Evolutionary conservation across 2,797 vertebrate species (phyloP).

Genomic region (Nyctibius grandis): DNA sequence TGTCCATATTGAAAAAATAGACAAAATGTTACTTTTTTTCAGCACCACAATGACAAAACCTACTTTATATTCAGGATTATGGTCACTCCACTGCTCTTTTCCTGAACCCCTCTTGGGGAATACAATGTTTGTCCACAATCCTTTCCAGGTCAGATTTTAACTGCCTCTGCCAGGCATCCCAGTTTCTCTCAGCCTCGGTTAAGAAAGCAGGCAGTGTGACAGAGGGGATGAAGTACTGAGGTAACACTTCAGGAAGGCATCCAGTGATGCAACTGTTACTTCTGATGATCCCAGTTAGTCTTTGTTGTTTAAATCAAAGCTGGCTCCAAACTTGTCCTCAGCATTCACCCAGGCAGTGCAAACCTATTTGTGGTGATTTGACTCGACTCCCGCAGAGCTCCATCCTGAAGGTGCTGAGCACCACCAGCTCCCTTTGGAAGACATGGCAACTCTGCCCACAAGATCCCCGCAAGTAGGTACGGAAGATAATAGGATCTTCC

Average conservation of each 20-base stretch:
- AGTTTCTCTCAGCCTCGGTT: background rate
- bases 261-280: background rate
- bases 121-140: background rate
- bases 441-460: background rate
- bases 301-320: conserved; percentile 20
- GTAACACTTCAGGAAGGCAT: background rate
- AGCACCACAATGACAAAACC: background rate
- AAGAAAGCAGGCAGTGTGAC: background rate
- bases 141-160: conserved; percentile 6
- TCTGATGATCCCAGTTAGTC: background rate
- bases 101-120: background rate
- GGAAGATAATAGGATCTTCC: background rate
- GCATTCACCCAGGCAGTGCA: background rate
- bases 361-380: background rate
- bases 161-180: background rate
- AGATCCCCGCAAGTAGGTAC: background rate
- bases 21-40: background rate
- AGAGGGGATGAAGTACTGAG: background rate
- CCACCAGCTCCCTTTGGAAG: background rate
- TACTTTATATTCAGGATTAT: background rate
- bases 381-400: background rate
- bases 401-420: background rate
- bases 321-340: background rate
- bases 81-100: background rate
- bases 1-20: background rate